Evolutionary conservation across 2,113 vertebrate genomes (phyloP), one percentile per base, ranked within the genome.

Genomic region (Grammomys dolichurus): DNA sequence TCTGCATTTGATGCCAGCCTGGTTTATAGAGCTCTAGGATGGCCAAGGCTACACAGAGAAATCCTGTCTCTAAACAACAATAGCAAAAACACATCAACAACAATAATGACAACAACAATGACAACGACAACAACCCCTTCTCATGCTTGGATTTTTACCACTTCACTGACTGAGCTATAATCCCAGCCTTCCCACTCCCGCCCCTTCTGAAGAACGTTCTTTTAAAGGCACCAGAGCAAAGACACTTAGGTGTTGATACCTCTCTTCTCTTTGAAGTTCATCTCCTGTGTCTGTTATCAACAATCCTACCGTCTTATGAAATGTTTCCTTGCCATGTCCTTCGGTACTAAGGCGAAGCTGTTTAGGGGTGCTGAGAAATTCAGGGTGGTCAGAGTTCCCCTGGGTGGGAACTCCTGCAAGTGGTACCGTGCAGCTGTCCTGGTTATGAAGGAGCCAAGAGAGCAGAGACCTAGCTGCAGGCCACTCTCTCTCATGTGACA

Each of bases 401-500:
- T 51, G 26, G 77, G 26, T 46, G 36, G 17, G 46, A 24, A n/a
- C 9, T 9, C 26, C n/a, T 86, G 11, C 26, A 19, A 19, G 19
- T 14, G 4, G 8, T 43, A 4, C 8, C 56, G 24, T 43, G 63
- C 5, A 24, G 5, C 6, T 89, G 11, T 48, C 33, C 19, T 70
- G 60, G n/a, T 48, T 24, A 1, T 31, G 46, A 82, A 69, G 70
- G 13, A 14, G 31, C 48, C 16, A 26, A 69, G 90, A 51, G 63
- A 65, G 16, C 54, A 24, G 48, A 6, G 51, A 89, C 43, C 7
- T 19, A n/a, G 48, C 17, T 58, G 36, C 13, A 16, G 56, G 48
- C 8, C 28, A 58, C 0, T 4, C 36, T 3, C 0, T 84, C n/a
- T n/a, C 51, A 0, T 17, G 46, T 56, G 63, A 43, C 14, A 1